Base-by-base conservation (phyloP, 1,140 invertebrate genomes). In the Drosophila elegans region DNA sequence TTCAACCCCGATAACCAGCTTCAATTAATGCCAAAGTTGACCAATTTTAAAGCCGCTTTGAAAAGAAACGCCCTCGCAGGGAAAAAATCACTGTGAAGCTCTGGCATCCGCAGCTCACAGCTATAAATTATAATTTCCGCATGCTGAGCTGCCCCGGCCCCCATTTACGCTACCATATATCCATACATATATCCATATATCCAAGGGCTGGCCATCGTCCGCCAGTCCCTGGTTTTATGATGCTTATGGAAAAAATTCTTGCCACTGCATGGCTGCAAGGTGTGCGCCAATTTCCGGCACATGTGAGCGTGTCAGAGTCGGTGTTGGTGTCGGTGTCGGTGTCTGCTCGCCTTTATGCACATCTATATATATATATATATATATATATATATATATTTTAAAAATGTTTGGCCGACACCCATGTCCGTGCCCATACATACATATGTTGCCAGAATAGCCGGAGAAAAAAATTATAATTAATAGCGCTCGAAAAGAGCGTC, bases 51-150 rank as follows among this genome's bases (percentile, higher is more conserved):
- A 71, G 67, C 36, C 64, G 25, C 11, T 36, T 9, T 16, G 13
- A 16, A 63, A n/a, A 42, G 42, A 38, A 45, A 46, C 25, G 16
- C 25, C 41, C 25, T 34, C 13, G 25, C 32, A 34, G n/a, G 41
- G 36, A 48, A 75, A 64, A 69, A 77, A 77, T 67, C 64, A 51
- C 45, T 66, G 61, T 32, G 46, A 51, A 67, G 45, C 41, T 12
- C 53, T 51, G 59, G 66, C 62, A 88, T 78, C 82, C 79, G 82
- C 82, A 82, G 80, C 78, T 88, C 74, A 79, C 25, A 62, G 79
- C 71, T 78, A 86, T 86, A 86, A 86, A 86, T 86, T 86, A 86
- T 86, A 86, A 88, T 86, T 86, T 88, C 79, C 82, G 83, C 78
- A 79, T 62, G 78, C 69, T 60, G 51, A 72, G 79, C 54, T 42